Evolutionary conservation across 2,113 vertebrate genomes (phyloP).

Genomic region (Chloropsis cyanopogon): DNA sequence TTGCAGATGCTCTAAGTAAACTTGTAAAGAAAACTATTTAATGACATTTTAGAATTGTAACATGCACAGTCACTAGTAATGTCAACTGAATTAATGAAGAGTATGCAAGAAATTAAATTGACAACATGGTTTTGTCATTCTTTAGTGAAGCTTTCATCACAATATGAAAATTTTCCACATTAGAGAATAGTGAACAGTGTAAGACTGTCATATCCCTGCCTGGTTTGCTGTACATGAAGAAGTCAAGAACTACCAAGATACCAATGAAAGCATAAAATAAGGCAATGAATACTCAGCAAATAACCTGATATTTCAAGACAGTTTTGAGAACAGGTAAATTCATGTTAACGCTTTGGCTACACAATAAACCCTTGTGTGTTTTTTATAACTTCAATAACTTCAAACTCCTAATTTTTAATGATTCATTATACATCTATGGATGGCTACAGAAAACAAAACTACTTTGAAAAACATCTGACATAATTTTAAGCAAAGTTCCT

Average conservation of each 20-base stretch:
- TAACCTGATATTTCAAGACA: constrained; percentile 54
- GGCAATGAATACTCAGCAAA: constrained; percentile 57
- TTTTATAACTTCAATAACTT: not conserved
- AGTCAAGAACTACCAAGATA: constrained; percentile 27
- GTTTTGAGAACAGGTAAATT: constrained; percentile 3
- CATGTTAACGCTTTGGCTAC: not conserved
- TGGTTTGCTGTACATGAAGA: not conserved
- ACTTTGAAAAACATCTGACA: not conserved
- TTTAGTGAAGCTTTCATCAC: not conserved
- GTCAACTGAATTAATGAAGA: not conserved
- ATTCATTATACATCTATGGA: not conserved
- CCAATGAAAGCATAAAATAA: constrained; percentile 59
- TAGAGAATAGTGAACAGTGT: not conserved
- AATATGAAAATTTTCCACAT: not conserved
- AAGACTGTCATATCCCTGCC: not conserved
- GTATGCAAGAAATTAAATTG: not conserved
- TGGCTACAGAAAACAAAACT: not conserved
- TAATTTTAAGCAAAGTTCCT: not conserved
- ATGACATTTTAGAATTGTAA: not conserved
- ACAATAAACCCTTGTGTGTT: constrained; percentile 14
- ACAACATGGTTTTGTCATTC: not conserved
- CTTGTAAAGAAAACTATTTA: not conserved
- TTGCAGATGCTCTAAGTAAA: not conserved
- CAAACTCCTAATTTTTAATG: not conserved
- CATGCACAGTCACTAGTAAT: not conserved